phyloP scores from a whole-genome alignment of 2,113 vertebrate genomes.

The Ciconia stormi region DNA sequence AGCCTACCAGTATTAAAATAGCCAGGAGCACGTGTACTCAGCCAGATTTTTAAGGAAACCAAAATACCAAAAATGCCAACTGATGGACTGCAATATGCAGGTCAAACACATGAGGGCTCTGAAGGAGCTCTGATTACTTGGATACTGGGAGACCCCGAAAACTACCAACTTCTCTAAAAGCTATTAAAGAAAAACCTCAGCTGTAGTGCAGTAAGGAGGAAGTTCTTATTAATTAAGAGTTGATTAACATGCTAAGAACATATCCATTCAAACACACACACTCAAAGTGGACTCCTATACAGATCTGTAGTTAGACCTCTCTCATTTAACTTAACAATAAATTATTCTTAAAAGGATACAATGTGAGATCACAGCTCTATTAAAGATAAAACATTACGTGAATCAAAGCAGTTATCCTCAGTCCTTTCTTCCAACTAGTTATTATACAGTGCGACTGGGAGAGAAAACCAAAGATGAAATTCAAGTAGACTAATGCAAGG shows the following conservation, averaged over 20 bases:
- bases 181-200: not conserved
- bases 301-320: not conserved
- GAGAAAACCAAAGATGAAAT: not conserved
- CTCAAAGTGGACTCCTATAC: not conserved
- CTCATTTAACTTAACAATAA: not conserved
- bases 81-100: not conserved
- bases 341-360: not conserved
- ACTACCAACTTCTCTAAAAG: not conserved
- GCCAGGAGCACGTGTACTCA: accelerated
- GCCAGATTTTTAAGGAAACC: not conserved
- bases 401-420: not conserved
- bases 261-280: accelerated
- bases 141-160: not conserved
- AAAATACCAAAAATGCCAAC: not conserved
- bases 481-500: not conserved
- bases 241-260: not conserved
- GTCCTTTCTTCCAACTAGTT: not conserved
- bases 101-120: not conserved
- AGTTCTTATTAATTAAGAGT: not conserved
- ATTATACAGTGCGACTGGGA: not conserved
- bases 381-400: not conserved
- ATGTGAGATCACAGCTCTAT: not conserved
- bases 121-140: not conserved
- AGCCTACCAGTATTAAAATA: not conserved
- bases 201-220: not conserved